These are phyloP conservation scores for Drosophila paucipuncta DNA, from an alignment of 2,888 invertebrate genomes.

Conservation along the genomic window DNA sequence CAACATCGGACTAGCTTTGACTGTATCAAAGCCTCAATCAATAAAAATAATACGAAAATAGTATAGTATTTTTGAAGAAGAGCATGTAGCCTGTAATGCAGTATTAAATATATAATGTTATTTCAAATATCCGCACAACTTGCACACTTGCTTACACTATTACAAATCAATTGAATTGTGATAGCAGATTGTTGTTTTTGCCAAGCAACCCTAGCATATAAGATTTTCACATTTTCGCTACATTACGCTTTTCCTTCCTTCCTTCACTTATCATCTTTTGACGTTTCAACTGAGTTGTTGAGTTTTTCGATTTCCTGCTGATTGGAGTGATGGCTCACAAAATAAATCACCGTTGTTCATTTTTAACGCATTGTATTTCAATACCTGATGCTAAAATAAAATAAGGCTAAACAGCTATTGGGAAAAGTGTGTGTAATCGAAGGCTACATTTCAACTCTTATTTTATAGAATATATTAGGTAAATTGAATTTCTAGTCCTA, in stretches of 20 bases:
- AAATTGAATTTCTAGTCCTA: background rate
- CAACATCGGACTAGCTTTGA: constrained; percentile 4
- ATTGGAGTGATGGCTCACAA: constrained; percentile 39
- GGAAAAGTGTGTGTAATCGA: background rate
- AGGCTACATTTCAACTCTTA: background rate
- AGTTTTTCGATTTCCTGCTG: constrained; percentile 47
- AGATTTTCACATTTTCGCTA: constrained; percentile 26
- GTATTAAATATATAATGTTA: background rate
- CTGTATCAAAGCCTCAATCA: background rate
- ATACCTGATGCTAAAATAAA: background rate
- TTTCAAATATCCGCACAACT: background rate
- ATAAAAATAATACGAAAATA: background rate
- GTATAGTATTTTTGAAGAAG: background rate
- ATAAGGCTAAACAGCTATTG: background rate
- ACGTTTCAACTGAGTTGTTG: constrained; percentile 15
- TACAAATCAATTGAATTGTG: constrained; percentile 20
- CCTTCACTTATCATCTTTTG: background rate
- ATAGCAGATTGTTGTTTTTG: background rate
- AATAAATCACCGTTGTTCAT: constrained; percentile 28
- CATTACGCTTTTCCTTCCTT: background rate
- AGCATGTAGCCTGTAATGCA: background rate
- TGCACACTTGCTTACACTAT: background rate
- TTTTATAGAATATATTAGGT: background rate
- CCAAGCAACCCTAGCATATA: background rate
- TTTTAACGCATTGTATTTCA: constrained; percentile 8